Evolutionary conservation across 2,113 vertebrate species (phyloP).

Genomic region (Lepisosteus osseus): DNA sequence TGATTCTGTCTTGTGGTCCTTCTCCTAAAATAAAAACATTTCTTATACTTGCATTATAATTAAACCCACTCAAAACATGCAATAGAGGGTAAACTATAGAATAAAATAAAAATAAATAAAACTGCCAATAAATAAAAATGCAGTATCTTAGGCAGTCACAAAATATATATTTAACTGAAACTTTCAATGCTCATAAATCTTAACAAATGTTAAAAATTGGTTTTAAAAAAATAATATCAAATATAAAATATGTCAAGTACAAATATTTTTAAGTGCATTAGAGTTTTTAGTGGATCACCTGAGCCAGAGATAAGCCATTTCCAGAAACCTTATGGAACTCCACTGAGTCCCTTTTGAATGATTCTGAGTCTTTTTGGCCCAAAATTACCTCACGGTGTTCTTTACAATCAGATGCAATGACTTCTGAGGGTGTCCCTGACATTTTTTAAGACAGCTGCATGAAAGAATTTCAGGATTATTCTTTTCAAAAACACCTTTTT

Average conservation of each 20-base stretch:
- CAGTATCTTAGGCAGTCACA: not conserved
- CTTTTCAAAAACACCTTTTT: too few relatives aligned
- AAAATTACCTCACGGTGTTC: too few relatives aligned
- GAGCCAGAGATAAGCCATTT: conserved; percentile 14
- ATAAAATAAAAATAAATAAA: not conserved
- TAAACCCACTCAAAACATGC: too few relatives aligned
- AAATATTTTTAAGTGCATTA: too few relatives aligned
- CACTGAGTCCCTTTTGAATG: conserved; percentile 36
- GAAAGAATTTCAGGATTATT: too few relatives aligned
- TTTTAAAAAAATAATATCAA: not conserved
- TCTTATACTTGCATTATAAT: too few relatives aligned
- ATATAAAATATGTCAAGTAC: not conserved
- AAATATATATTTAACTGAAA: not conserved
- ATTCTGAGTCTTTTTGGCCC: too few relatives aligned
- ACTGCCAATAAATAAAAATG: not conserved
- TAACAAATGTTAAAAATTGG: not conserved
- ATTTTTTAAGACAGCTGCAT: not conserved
- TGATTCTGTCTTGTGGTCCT: conserved; percentile 16
- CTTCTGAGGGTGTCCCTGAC: not conserved
- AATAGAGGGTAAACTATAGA: too few relatives aligned
- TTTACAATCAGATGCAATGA: not conserved
- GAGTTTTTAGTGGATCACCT: conserved; percentile 33
- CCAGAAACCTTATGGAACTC: conserved; percentile 31
- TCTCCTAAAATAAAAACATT: conserved; percentile 12
- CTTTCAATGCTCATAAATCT: too few relatives aligned